phyloP scores from a whole-genome alignment of 2,888 invertebrate species.

The Hydraecia micacea region DNA sequence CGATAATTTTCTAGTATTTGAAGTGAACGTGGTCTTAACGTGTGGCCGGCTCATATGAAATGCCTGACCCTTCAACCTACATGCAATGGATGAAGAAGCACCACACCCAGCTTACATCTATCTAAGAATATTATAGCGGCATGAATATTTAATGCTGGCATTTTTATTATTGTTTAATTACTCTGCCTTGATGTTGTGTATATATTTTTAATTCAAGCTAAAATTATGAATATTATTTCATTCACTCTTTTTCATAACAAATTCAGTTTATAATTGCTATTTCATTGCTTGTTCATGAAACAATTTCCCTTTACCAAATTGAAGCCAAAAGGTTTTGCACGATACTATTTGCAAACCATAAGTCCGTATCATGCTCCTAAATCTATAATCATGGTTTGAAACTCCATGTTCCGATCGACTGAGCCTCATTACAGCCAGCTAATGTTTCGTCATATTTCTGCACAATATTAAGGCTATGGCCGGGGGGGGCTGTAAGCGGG shows the following conservation, averaged over 20 bases:
- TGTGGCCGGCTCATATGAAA: conserved; percentile 73
- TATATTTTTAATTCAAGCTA: neutral
- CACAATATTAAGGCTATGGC: conserved; percentile 65
- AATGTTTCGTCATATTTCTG: conserved; percentile 63
- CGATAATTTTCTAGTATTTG: conserved; percentile 72
- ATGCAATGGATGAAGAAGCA: conserved; percentile 67
- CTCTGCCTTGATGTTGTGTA: neutral
- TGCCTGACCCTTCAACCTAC: conserved; percentile 66
- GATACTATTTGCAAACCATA: conserved; percentile 44
- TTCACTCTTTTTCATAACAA: neutral
- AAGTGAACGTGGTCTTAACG: conserved; percentile 59
- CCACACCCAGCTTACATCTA: conserved; percentile 54
- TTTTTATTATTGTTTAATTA: conserved; percentile 7
- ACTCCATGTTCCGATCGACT: conserved; percentile 56
- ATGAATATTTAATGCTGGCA: conserved; percentile 9
- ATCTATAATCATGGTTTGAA: conserved; percentile 61
- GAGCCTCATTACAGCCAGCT: conserved; percentile 55
- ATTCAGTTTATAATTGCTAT: neutral
- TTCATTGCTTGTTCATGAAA: neutral
- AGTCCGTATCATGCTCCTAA: conserved; percentile 48
- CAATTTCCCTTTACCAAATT: conserved; percentile 4
- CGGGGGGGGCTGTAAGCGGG: conserved; percentile 74
- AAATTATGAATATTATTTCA: conserved; percentile 3
- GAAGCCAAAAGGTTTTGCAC: neutral
- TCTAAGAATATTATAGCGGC: conserved; percentile 21